Percentiles rank a stretch among this genome's conserved stretches.
phyloP scores from a whole-genome alignment of 2,113 vertebrate genomes.

The Dissostichus mawsoni region DNA sequence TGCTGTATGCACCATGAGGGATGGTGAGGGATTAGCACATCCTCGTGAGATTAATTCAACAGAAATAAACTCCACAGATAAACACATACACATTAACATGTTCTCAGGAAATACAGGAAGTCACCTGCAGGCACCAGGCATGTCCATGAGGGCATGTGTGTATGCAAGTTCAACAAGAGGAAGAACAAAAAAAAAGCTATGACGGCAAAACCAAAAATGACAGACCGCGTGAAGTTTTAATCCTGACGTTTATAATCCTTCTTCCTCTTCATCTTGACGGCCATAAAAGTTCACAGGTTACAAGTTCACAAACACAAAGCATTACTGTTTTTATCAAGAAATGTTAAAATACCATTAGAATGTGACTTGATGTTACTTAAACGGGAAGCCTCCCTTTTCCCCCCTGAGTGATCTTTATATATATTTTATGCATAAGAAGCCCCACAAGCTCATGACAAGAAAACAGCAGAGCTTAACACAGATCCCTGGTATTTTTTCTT shows the following conservation, averaged over 20 bases:
- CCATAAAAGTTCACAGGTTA: slow-evolving; percentile 78
- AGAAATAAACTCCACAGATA: slow-evolving; percentile 56
- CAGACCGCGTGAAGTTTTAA: slow-evolving; percentile 50
- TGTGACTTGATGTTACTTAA: slow-evolving; percentile 70
- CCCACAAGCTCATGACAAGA: slow-evolving; percentile 71
- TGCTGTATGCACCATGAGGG: slow-evolving; percentile 70
- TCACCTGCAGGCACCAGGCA: slow-evolving; percentile 71
- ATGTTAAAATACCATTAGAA: slow-evolving; percentile 76
- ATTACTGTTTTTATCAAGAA: slow-evolving; percentile 65
- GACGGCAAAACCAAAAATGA: slow-evolving; percentile 57
- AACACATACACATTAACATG: slow-evolving; percentile 52
- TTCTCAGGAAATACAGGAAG: slow-evolving; percentile 59
- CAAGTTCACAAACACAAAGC: slow-evolving; percentile 79
- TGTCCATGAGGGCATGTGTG: slow-evolving; percentile 56
- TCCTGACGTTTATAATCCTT: slow-evolving; percentile 57
- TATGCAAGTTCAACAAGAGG: slow-evolving; percentile 42
- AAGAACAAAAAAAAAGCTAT: slow-evolving; percentile 29
- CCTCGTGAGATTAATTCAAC: slow-evolving; percentile 56
- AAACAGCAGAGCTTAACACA: slow-evolving; percentile 73
- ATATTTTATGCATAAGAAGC: slow-evolving; percentile 78
- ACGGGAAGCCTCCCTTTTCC: slow-evolving; percentile 63
- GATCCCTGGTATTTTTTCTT: slow-evolving; percentile 71
- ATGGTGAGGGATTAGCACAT: slow-evolving; percentile 61
- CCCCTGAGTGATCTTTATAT: slow-evolving; percentile 82
- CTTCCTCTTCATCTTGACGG: slow-evolving; percentile 61